Percentiles rank a stretch among this genome's conserved stretches.
These are phyloP conservation scores for Nephrotoma guestfalica DNA, from an alignment of 2,888 invertebrate species.

Conservation along the genomic window DNA sequence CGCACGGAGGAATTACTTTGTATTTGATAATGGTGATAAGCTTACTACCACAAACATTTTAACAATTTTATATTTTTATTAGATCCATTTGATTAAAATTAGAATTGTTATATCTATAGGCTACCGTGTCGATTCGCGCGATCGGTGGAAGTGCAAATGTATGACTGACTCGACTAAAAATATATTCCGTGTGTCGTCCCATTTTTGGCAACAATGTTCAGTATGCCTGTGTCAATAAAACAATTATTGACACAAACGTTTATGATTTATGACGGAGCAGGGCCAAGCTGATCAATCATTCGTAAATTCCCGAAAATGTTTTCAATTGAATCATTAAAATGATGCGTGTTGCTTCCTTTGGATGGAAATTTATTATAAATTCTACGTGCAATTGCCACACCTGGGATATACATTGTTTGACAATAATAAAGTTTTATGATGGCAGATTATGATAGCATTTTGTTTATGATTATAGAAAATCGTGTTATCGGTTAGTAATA, in stretches of 20 bases:
- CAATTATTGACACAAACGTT: background rate
- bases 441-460: background rate
- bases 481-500: too few species aligned
- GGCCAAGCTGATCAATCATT: background rate
- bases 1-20: background rate
- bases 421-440: background rate
- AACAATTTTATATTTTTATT: too few species aligned
- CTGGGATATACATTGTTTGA: background rate
- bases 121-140: too few species aligned
- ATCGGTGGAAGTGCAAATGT: too few species aligned
- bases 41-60: background rate
- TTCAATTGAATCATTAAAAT: background rate
- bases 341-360: background rate
- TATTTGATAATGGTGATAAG: background rate
- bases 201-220: background rate
- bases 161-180: too few species aligned
- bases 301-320: background rate
- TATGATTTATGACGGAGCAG: background rate
- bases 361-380: background rate
- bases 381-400: background rate
- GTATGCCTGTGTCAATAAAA: background rate
- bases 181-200: background rate
- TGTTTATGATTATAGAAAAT: background rate
- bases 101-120: too few species aligned
- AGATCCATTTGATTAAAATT: too few species aligned